Base-by-base conservation (phyloP, 2,888 invertebrate species). In the Autographa pulchrina region DNA sequence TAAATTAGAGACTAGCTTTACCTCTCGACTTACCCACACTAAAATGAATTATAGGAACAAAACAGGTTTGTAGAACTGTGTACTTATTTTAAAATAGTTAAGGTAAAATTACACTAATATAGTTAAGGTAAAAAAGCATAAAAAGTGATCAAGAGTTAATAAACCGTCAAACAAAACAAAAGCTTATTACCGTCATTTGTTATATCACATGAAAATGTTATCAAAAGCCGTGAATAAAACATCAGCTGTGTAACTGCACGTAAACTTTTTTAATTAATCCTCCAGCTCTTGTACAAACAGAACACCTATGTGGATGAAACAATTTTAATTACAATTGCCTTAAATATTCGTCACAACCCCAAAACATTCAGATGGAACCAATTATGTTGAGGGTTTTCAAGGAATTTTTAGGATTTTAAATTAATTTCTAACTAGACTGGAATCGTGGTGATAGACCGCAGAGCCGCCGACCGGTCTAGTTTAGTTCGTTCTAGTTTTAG, bases 231-330 rank as follows among this genome's bases (percentile, higher is more conserved):
- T 78, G 72, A 80, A 78, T 78, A 72, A 80, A 80, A 78, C 78
- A 78, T 80, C 65, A 73, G 31, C 81, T 5, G 58, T 63, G 64
- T 78, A 68, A 75, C 75, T 72, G 70, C 70, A 73, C 71, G 70
- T 71, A 65, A 82, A 81, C 70, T 81, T 81, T 82, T 81, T 73
- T 74, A 81, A 82, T 82, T 77, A 70, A 74, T 65, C 69, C 65
- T 56, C 60, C 70, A 74, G 43, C 68, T 77, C 66, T 63, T 72
- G 43, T 69, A 48, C 61, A 71, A 76, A 81, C 73, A 73, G 65
- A 65, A 65, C 68, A 77, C 82, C 70, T 73, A 76, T 74, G 64
- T 64, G 69, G 64, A 35, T 68, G 61, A 79, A 81, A 81, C 82
- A 81, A 78, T 77, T 81, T 79, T 71, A 74, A 81, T 81, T 77